Conservation (phyloP, 2,113 vertebrate species). For the Rhynchopsitta pachyrhyncha region DNA sequence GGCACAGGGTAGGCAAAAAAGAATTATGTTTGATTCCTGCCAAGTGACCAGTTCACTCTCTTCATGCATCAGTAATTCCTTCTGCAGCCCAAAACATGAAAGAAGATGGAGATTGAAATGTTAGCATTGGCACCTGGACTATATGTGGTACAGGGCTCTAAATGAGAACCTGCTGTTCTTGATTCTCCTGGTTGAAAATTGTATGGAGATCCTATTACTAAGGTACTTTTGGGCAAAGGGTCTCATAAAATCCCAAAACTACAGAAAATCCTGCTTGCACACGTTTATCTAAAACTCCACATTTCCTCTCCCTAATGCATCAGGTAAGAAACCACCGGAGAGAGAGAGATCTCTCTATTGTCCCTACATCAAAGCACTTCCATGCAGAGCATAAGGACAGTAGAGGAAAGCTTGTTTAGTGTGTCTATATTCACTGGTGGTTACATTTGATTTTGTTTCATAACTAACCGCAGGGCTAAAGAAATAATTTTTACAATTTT, state of each 20-base stretch:
- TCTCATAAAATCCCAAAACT: not conserved
- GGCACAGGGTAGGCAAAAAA: not conserved
- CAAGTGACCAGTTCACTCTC: not conserved
- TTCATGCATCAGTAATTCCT: not conserved
- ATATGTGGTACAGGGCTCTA: not conserved
- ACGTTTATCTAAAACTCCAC: not conserved
- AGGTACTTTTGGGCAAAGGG: not conserved
- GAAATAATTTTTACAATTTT: not conserved
- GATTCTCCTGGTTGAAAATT: not conserved
- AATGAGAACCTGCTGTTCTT: not conserved
- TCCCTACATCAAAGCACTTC: not conserved
- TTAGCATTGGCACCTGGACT: not conserved
- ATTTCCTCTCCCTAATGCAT: not conserved
- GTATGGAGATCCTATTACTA: not conserved
- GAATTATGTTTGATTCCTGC: not conserved
- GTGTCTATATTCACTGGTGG: not conserved
- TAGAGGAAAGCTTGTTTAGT: not conserved
- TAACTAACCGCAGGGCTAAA: not conserved
- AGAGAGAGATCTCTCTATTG: not conserved
- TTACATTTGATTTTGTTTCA: not conserved
- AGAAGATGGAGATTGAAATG: not conserved
- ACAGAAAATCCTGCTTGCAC: not conserved
- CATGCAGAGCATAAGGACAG: not conserved
- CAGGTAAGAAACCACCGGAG: not conserved
- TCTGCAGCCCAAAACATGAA: not conserved